Conservation (phyloP, 2,113 vertebrate genomes). For the Deroptyus accipitrinus region DNA sequence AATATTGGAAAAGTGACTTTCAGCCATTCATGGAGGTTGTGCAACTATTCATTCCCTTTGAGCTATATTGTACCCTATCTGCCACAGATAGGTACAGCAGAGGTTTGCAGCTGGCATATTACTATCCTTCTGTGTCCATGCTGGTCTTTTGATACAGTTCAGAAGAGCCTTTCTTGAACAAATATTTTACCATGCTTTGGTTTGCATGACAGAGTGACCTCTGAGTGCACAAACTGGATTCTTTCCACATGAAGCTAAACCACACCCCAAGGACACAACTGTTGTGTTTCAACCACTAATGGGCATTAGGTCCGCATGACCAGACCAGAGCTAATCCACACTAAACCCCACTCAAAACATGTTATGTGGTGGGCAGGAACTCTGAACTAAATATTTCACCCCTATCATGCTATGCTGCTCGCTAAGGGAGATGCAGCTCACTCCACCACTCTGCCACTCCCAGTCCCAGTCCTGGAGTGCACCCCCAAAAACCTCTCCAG, state of each 20-base stretch:
- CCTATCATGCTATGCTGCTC: neutral
- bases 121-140: neutral
- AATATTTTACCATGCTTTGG: neutral
- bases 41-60: neutral
- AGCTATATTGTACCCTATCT: neutral
- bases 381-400: neutral
- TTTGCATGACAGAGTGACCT: neutral
- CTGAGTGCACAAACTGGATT: neutral
- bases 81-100: neutral
- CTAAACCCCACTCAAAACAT: neutral
- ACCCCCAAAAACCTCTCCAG: neutral
- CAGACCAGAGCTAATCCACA: neutral
- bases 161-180: neutral
- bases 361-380: neutral
- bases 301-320: neutral
- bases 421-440: neutral
- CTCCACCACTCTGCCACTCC: neutral
- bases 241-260: neutral
- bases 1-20: neutral
- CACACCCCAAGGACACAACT: fast-evolving
- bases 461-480: neutral
- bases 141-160: neutral
- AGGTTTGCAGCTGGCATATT: neutral
- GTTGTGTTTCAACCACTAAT: neutral
- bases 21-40: neutral